These are phyloP conservation scores for Stichopus horrens DNA, from an alignment of 53 echinoderm and acorn worm species.

Conservation along the genomic window DNA sequence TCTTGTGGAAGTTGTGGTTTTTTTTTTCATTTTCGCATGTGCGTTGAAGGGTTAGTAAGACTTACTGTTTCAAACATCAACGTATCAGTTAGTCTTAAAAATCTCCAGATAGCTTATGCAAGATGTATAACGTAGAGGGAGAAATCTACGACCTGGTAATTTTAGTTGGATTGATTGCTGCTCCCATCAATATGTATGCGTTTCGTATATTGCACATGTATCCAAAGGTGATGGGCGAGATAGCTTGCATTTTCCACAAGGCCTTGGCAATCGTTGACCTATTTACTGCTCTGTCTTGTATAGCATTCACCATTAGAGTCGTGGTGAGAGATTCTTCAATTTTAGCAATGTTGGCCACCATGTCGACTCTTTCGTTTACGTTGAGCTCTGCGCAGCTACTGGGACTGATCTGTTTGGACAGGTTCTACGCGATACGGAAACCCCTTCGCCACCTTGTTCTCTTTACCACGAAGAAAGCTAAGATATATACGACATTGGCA, in stretches of 20 bases:
- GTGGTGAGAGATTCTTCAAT: neutral
- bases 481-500: neutral
- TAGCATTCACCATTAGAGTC: neutral
- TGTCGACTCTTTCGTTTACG: slow-evolving; percentile 27
- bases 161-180: neutral
- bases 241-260: slow-evolving; percentile 29
- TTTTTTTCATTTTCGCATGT: too few relatives aligned
- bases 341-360: slow-evolving; percentile 8
- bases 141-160: slow-evolving; percentile 23
- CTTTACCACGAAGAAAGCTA: slow-evolving; percentile 1
- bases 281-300: slow-evolving; percentile 9
- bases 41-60: too few relatives aligned
- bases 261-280: slow-evolving; percentile 15
- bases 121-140: neutral
- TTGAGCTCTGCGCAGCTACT: slow-evolving; percentile 7
- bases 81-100: too few relatives aligned
- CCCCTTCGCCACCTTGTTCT: slow-evolving; percentile 23
- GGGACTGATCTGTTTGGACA: neutral
- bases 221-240: neutral
- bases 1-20: too few relatives aligned
- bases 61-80: too few relatives aligned
- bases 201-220: neutral
- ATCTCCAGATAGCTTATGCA: neutral
- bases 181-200: slow-evolving; percentile 9
- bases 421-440: slow-evolving; percentile 6